Base-by-base conservation (phyloP, 2,888 invertebrate genomes). In the Chrysomela aeneicollis region DNA sequence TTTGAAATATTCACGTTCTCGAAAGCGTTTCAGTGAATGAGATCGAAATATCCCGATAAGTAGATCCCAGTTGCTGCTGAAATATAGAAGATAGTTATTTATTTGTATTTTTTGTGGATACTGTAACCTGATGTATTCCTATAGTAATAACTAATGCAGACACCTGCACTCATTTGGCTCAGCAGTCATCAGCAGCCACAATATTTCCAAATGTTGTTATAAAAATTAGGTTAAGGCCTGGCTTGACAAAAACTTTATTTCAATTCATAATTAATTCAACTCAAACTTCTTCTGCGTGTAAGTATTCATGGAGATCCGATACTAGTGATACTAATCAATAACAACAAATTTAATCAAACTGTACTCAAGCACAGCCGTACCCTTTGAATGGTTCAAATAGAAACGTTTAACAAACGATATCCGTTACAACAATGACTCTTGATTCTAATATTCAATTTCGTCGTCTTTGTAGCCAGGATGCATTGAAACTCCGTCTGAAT, bases 401-500 rank as follows among this genome's bases (percentile, higher is more conserved):
- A 57, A 46, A n/a, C n/a, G n/a, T n/a, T n/a, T 46, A 46, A 22
- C 37, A 22, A 49, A 22, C 46, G 46, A 46, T 57, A 57, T 57
- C 47, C 57, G 42, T 57, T 57, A 46, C 57, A 46, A 46, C 30
- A 46, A 57, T 46, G 46, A 42, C 22, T 57, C 42, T 46, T 46
- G 26, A 60, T 46, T 53, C 32, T 53, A 22, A 52, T 37, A 53
- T 60, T 60, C 54, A 50, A 50, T 51, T 61, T 35, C 37, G 35
- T 35, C 46, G 17, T 59, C 50, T 42, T 58, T 63, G 58, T 57
- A 57, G 22, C 58, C 50, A 35, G 8, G 37, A 22, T 32, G 55
- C 30, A 63, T 26, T 63, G 59, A 57, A 59, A 64, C 54, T 22
- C 32, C 60, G 37, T 37, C 53, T 51, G 60, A 60, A 55, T 64